These are phyloP conservation scores for Brachystomella parvula DNA, from an alignment of 1,140 invertebrate species.

Conservation along the genomic window DNA sequence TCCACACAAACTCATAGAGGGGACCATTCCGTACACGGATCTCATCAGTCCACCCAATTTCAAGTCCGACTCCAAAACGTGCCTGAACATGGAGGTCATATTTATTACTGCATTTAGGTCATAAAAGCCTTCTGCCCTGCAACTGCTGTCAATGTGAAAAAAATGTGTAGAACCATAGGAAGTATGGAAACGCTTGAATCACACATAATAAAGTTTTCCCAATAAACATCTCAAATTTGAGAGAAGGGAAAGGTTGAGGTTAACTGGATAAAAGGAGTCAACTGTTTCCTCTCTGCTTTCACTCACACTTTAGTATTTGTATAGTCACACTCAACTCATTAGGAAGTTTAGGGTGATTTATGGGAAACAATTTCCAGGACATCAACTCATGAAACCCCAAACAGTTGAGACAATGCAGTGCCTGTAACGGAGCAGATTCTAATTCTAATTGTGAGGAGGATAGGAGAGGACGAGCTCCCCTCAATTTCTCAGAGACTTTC, in stretches of 20 bases:
- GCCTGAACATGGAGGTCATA: too few species aligned
- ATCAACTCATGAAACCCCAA: conserved; percentile 13
- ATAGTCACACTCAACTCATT: conserved; percentile 12
- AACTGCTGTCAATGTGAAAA: too few species aligned
- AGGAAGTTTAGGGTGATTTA: conserved; percentile 14
- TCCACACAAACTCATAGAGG: too few species aligned
- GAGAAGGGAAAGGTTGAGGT: conserved; percentile 6
- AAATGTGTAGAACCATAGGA: background rate
- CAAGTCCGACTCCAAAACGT: too few species aligned
- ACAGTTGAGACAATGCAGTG: conserved; percentile 14
- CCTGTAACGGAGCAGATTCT: background rate
- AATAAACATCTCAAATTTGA: background rate
- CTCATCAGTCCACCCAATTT: too few species aligned
- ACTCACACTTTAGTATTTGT: background rate
- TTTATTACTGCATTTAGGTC: too few species aligned
- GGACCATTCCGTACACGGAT: too few species aligned
- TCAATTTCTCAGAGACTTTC: background rate
- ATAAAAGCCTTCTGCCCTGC: too few species aligned
- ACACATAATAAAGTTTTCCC: conserved; percentile 11
- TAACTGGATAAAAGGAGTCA: background rate
- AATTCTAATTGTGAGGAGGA: background rate
- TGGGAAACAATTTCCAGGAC: conserved; percentile 15
- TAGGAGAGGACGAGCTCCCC: background rate
- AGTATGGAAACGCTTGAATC: background rate
- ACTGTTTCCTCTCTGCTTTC: background rate